Conservation (phyloP, 2,113 vertebrate species). For the Seriola rivoliana region DNA sequence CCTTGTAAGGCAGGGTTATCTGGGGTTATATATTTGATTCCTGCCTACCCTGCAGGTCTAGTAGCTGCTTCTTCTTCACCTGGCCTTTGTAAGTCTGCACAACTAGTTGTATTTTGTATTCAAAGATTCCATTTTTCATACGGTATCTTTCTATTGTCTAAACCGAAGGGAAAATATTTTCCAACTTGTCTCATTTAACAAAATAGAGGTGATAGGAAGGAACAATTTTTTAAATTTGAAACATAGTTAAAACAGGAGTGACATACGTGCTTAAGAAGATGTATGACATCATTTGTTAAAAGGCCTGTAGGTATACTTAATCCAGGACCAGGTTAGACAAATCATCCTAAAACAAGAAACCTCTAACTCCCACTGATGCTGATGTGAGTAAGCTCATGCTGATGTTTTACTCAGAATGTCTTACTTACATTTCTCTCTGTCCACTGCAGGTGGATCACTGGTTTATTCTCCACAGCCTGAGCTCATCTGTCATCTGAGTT, state of each 20-base stretch:
- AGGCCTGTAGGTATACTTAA: background rate
- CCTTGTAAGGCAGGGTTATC: constrained; percentile 79
- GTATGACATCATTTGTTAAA: background rate
- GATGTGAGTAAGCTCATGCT: background rate
- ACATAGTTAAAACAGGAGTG: background rate
- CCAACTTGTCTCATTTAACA: background rate
- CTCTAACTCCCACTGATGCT: background rate
- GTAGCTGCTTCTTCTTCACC: constrained; percentile 65
- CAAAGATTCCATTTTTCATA: too few species aligned
- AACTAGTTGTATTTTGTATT: constrained; percentile 10
- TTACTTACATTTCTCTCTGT: constrained; percentile 10
- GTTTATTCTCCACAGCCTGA: constrained; percentile 38
- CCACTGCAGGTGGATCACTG: constrained; percentile 59
- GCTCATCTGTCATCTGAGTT: constrained; percentile 34
- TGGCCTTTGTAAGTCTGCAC: constrained; percentile 66
- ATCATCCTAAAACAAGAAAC: background rate
- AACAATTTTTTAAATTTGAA: background rate
- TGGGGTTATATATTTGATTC: constrained; percentile 83
- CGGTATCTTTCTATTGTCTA: background rate
- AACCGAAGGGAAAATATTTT: background rate
- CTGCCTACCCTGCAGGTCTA: constrained; percentile 54
- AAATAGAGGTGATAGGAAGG: background rate
- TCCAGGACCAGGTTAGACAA: background rate
- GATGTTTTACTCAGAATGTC: background rate
- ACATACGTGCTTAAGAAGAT: background rate